Base-by-base conservation (phyloP, 1,140 invertebrate species). In the Procambarus virginalis region DNA sequence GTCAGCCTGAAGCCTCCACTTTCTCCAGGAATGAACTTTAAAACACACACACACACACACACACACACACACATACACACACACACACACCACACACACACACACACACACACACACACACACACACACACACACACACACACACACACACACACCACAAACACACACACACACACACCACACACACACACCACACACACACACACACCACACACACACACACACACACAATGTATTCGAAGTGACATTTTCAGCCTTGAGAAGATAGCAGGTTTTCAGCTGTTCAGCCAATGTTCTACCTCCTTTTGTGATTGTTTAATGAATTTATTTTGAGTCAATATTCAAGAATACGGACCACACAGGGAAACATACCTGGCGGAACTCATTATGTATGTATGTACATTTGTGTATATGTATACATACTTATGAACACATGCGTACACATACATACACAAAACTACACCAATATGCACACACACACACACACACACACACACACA, bases 211-310 rank as follows among this genome's bases (percentile, higher is more conserved):
- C 51, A 9, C 12, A 6, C 12, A 55, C 6, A 6, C 51, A 55
- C 51, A 55, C 3, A 55, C 12, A 55, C 3, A 12, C 51, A 55
- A 55, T 55, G 51, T 55, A 12, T 8, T 8, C 2, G 51, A 55
- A 4, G 51, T 12, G 8, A 55, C 8, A 12, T 55, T 5, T 49
- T 49, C 68, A n/a, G n/a, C 68, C 68, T 73, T 20, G 68, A 73
- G n/a, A n/a, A 73, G 8, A 8, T 5, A 4, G 3, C 6, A 73
- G 68, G n/a, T 22, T 73, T 34, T 68, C 78, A 88, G 48, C 75
- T 88, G 78, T 75, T 60, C 79, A 82, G 86, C 86, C 88, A 84
- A 79, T 89, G 88, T 89, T 89, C 88, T 89, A 89, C 88, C 88
- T 89, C 88, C 81, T 89, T 89, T 89, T 84, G 88, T 89, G 88